Evolutionary conservation across 2,113 vertebrate species (phyloP).

Genomic region (Scomber scombrus): DNA sequence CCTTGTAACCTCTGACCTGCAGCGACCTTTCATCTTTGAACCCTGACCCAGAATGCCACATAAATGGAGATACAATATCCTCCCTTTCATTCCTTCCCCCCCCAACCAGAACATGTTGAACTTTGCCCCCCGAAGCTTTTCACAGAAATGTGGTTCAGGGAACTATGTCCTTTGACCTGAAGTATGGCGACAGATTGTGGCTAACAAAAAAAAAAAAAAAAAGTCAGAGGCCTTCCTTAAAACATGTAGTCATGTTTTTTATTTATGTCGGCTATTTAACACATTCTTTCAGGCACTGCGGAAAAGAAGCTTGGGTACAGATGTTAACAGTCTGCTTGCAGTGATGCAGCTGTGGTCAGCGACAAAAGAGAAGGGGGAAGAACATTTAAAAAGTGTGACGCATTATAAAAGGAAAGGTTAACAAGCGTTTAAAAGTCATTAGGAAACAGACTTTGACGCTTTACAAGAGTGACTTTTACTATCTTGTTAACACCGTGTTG

Average conservation of each 20-base stretch:
- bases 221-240: conserved; percentile 28
- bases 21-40: conserved; percentile 83
- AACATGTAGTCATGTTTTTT: conserved; percentile 40
- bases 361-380: conserved; percentile 34
- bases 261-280: conserved; percentile 42
- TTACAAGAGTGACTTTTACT: conserved; percentile 61
- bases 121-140: conserved; percentile 81
- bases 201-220: conserved; percentile 42
- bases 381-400: conserved; percentile 32
- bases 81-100: conserved; percentile 76
- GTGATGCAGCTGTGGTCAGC: neutral
- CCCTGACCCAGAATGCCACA: conserved; percentile 81
- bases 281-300: neutral
- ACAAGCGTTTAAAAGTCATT: conserved; percentile 53
- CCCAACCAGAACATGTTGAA: conserved; percentile 69
- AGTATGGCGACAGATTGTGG: conserved; percentile 57
- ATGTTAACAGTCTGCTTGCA: conserved; percentile 28
- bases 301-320: conserved; percentile 4
- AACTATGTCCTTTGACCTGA: conserved; percentile 81
- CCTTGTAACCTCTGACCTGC: conserved; percentile 77
- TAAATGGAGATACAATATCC: conserved; percentile 87
- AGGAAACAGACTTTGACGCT: conserved; percentile 58
- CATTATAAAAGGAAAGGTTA: conserved; percentile 47
- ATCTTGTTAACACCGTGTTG: conserved; percentile 52
- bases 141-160: conserved; percentile 79